phyloP scores from a whole-genome alignment of 37 sponge, comb jelly and placozoan species.

The Spongilla lacustris region DNA sequence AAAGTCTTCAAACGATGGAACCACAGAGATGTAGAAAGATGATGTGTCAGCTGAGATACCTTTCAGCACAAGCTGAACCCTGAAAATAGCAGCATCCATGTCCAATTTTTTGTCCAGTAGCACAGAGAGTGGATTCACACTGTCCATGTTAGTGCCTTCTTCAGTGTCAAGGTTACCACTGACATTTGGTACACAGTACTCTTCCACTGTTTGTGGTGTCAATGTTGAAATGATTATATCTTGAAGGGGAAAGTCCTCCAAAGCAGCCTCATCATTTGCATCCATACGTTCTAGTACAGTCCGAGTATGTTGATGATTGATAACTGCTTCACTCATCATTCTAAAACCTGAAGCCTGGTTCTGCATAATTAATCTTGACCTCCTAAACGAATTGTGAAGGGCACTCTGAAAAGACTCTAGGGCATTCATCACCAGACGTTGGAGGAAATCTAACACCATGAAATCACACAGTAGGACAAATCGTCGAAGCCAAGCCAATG shows the following conservation, averaged over 20 bases:
- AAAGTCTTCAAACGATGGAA: conserved; percentile 39
- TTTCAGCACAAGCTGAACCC: not conserved
- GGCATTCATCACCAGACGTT: conserved; percentile 31
- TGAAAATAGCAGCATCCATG: not conserved
- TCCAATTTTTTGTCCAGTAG: not conserved
- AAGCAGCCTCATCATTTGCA: not conserved
- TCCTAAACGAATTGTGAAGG: conserved; percentile 6
- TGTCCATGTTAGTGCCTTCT: not conserved
- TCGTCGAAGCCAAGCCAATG: conserved; percentile 9
- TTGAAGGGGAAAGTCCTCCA: not conserved
- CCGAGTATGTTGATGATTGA: conserved; percentile 13
- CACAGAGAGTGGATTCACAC: not conserved
- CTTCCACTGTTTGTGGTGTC: not conserved
- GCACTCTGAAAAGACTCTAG: not conserved
- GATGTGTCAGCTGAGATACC: not conserved
- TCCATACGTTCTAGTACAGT: conserved; percentile 6
- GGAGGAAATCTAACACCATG: conserved; percentile 28
- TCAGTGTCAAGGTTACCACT: not conserved
- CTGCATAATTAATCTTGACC: not conserved
- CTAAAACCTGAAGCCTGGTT: not conserved
- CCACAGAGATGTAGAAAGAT: conserved; percentile 10
- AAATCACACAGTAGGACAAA: conserved; percentile 23
- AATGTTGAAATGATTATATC: not conserved
- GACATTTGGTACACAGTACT: not conserved
- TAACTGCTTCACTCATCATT: conserved; percentile 16